phyloP scores from a whole-genome alignment of 2,888 invertebrate species.

The Agrilus cyanescens region DNA sequence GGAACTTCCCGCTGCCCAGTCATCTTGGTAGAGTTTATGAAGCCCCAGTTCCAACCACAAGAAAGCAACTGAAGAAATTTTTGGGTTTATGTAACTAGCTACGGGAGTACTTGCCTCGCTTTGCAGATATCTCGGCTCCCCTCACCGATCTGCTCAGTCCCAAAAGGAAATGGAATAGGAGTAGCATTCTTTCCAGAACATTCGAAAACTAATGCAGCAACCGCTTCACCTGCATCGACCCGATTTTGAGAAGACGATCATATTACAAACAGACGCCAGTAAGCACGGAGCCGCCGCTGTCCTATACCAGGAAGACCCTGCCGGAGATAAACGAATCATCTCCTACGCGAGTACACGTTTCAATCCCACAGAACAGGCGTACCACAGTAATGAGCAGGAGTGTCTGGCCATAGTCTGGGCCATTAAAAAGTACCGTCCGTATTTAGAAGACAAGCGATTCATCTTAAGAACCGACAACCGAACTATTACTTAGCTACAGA shows the following conservation, averaged over 20 bases:
- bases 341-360: slow-evolving; percentile 14
- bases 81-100: slow-evolving; percentile 18
- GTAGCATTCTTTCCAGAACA: slow-evolving; percentile 4
- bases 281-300: slow-evolving; percentile 15
- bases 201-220: slow-evolving; percentile 8
- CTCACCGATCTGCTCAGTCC: slow-evolving; percentile 14
- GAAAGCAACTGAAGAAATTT: slow-evolving; percentile 4
- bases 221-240: slow-evolving; percentile 12
- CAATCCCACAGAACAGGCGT: slow-evolving; percentile 7
- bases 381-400: slow-evolving; percentile 19
- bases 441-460: neutral
- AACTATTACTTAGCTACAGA: slow-evolving; percentile 15
- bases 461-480: slow-evolving; percentile 13
- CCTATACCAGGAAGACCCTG: slow-evolving; percentile 12
- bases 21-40: slow-evolving; percentile 3
- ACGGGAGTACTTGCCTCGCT: slow-evolving; percentile 16
- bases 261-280: slow-evolving; percentile 17
- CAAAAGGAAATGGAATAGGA: slow-evolving; percentile 10
- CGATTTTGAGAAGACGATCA: slow-evolving; percentile 7
- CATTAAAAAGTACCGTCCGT: slow-evolving; percentile 5
- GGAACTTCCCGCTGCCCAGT: neutral
- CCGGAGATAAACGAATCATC: slow-evolving; percentile 7
- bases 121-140: slow-evolving; percentile 12
- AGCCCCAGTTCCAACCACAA: neutral
- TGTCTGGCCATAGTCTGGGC: slow-evolving; percentile 18